Evolutionary conservation across 2,888 invertebrate genomes (phyloP), one percentile per base, ranked within the genome.

Genomic region (Drosophila mettleri): DNA sequence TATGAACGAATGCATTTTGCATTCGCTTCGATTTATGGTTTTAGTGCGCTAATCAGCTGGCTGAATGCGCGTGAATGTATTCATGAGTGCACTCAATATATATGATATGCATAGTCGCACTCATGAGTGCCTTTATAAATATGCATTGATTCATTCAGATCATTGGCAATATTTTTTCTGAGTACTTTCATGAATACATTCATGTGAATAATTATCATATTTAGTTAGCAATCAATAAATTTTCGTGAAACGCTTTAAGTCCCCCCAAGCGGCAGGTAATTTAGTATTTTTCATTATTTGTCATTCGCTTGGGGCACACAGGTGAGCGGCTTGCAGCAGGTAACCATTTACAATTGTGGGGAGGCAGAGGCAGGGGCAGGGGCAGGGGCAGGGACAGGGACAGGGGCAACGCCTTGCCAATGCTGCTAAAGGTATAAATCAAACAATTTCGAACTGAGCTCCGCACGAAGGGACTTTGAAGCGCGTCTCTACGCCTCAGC

Each of bases 211-310:
- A 55, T 55, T 39, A 41, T n/a, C 39, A 24, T 24, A 18, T 14
- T 24, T 14, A 18, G 10, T 12, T n/a, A 33, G n/a, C 39, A 22
- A 10, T 60, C 46, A 18, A 18, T 8, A 20, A 16, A 33, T 16
- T 24, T 54, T 20, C 34, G 24, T 33, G 16, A 34, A 69, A 20
- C 27, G 33, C 63, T 72, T 66, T 51, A 66, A 75, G 75, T n/a
- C n/a, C 62, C 24, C 45, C 59, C 65, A 74, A 75, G 70, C 60
- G 61, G 60, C 76, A 82, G 86, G 80, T 87, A 82, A 87, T 81
- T 81, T 85, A 57, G 65, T 65, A 85, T 82, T 87, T 81, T 82
- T 85, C 83, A 85, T 85, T 82, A 87, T 87, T 82, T 87, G 83
- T 82, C 86, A 82, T 85, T 87, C 65, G 79, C 69, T 54, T 20